Conservation (phyloP, 2,888 invertebrate species). For the Apomyelois bistriatella region DNA sequence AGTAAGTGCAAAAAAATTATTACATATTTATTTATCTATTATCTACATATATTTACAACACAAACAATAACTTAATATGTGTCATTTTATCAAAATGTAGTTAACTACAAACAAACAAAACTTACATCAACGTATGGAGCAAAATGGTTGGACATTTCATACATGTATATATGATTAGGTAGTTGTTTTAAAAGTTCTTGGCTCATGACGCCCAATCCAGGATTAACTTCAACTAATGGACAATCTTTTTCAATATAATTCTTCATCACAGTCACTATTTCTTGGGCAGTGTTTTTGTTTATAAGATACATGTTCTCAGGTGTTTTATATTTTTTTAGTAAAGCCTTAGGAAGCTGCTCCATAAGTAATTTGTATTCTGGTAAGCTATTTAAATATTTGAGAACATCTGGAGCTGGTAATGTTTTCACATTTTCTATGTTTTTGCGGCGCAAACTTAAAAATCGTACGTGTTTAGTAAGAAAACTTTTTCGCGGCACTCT, state of each 20-base stretch:
- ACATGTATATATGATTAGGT: constrained; percentile 75
- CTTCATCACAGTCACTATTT: constrained; percentile 53
- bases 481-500: not conserved
- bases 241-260: constrained; percentile 41
- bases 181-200: constrained; percentile 76
- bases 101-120: too few species aligned
- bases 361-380: constrained; percentile 47
- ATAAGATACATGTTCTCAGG: constrained; percentile 67
- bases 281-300: constrained; percentile 56
- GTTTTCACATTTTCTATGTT: constrained; percentile 40
- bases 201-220: constrained; percentile 84
- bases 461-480: not conserved
- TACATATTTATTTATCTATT: too few species aligned
- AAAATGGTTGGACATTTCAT: constrained; percentile 43
- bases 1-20: too few species aligned
- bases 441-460: constrained; percentile 48
- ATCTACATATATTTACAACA: too few species aligned
- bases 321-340: constrained; percentile 60
- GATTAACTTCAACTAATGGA: constrained; percentile 83
- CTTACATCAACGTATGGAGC: constrained; percentile 15
- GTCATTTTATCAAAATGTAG: too few species aligned
- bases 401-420: constrained; percentile 52
- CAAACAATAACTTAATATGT: too few species aligned
- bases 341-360: constrained; percentile 51
- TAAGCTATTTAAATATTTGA: constrained; percentile 50